Evolutionary conservation across 2,888 invertebrate species (phyloP).

Genomic region (Acanthococcus lagerstroemiae): DNA sequence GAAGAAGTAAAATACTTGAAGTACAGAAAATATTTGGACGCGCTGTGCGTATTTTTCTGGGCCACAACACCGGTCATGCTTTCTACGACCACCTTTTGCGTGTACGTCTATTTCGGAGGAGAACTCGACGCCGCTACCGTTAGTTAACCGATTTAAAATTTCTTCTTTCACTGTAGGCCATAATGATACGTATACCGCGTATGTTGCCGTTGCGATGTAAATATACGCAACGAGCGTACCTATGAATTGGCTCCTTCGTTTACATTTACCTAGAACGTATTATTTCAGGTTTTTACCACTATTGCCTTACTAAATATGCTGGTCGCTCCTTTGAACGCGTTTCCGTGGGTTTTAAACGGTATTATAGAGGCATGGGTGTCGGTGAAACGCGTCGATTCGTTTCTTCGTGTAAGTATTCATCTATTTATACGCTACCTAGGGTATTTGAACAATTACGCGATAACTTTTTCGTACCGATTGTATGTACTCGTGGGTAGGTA

Average conservation of each 20-base stretch:
- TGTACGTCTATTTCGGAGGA: slow-evolving; percentile 66
- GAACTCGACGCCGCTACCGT: slow-evolving; percentile 76
- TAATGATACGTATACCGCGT: too few relatives aligned
- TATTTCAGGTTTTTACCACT: slow-evolving; percentile 80
- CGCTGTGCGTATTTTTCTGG: slow-evolving; percentile 96
- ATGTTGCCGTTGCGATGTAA: too few relatives aligned
- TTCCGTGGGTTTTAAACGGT: slow-evolving; percentile 97
- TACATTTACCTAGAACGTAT: too few relatives aligned
- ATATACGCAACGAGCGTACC: too few relatives aligned
- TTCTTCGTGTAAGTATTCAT: slow-evolving; percentile 54
- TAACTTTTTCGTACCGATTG: too few relatives aligned
- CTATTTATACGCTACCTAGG: too few relatives aligned
- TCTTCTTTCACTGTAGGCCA: too few relatives aligned
- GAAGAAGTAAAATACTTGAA: slow-evolving; percentile 67
- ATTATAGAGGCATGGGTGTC: slow-evolving; percentile 94
- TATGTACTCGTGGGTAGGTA: too few relatives aligned
- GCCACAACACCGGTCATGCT: slow-evolving; percentile 91
- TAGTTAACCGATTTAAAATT: slow-evolving; percentile 35
- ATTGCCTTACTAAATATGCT: slow-evolving; percentile 92
- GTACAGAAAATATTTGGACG: slow-evolving; percentile 89
- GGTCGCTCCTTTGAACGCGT: slow-evolving; percentile 89
- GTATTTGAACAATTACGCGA: too few relatives aligned
- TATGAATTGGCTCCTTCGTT: too few relatives aligned
- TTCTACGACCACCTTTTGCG: slow-evolving; percentile 69
- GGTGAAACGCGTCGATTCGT: slow-evolving; percentile 70